Percentiles rank a stretch among this genome's conserved stretches.
Evolutionary conservation across 2,888 invertebrate genomes (phyloP).

Genomic region (Leptarthrus brevirostris): DNA sequence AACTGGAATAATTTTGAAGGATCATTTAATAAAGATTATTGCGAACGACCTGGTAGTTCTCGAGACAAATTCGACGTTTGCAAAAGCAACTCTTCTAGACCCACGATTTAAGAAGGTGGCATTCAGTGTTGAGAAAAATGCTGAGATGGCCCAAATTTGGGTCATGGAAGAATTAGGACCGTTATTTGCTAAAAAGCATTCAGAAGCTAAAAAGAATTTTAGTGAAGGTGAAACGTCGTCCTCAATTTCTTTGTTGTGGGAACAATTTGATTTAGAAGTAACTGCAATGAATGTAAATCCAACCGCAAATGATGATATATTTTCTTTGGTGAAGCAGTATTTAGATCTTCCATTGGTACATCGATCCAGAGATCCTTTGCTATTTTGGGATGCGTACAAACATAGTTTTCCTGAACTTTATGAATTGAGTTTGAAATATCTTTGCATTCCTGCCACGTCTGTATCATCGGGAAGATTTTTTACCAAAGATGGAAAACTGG

Average conservation of each 20-base stretch:
- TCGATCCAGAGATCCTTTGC: background rate
- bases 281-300: background rate
- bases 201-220: background rate
- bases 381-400: background rate
- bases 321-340: background rate
- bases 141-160: conserved; percentile 32
- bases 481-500: background rate
- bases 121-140: conserved; percentile 37
- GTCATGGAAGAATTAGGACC: conserved; percentile 40
- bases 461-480: background rate
- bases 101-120: conserved; percentile 43
- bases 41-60: conserved; percentile 18
- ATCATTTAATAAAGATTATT: background rate
- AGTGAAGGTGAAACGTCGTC: no score
- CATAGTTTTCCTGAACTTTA: background rate
- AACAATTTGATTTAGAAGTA: conserved; percentile 9
- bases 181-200: background rate
- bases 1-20: background rate
- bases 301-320: background rate
- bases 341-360: background rate
- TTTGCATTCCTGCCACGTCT: background rate
- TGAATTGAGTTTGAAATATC: background rate
- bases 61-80: conserved; percentile 15
- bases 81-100: conserved; percentile 44
- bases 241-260: background rate